phyloP scores from a whole-genome alignment of 2,888 invertebrate genomes.

The Tinea pellionella region DNA sequence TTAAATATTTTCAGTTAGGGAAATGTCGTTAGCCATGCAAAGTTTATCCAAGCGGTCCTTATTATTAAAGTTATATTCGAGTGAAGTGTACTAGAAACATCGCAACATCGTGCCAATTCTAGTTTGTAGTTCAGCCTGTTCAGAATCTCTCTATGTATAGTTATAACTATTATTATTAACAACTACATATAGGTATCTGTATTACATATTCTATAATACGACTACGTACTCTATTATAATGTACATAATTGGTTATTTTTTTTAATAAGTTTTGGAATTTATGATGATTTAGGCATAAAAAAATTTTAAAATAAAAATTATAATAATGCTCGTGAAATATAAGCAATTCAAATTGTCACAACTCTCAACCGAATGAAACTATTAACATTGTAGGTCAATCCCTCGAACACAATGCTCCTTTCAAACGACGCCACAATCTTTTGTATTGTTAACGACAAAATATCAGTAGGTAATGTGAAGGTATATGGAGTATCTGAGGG shows the following conservation, averaged over 20 bases:
- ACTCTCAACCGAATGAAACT: not conserved
- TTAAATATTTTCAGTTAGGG: not conserved
- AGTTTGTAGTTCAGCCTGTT: not conserved
- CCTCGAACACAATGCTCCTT: not conserved
- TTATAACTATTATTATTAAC: no score
- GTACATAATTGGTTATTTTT: no score
- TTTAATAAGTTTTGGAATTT: no score
- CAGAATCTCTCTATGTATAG: no score
- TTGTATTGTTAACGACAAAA: constrained; percentile 42
- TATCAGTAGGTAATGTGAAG: no score
- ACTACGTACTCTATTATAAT: no score
- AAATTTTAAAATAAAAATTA: no score
- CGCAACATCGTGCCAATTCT: constrained; percentile 3
- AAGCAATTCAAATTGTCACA: not conserved
- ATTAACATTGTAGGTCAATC: not conserved
- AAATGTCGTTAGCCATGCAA: constrained; percentile 32
- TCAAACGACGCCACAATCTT: constrained; percentile 66
- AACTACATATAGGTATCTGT: no score
- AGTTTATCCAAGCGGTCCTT: constrained; percentile 45
- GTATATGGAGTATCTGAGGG: constrained; percentile 77
- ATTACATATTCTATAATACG: no score
- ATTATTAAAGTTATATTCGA: constrained; percentile 52
- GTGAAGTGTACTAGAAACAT: constrained; percentile 4
- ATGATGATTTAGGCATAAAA: no score
- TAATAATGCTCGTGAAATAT: no score